phyloP scores from a whole-genome alignment of 2,113 vertebrate species.

The Plectropomus leopardus region DNA sequence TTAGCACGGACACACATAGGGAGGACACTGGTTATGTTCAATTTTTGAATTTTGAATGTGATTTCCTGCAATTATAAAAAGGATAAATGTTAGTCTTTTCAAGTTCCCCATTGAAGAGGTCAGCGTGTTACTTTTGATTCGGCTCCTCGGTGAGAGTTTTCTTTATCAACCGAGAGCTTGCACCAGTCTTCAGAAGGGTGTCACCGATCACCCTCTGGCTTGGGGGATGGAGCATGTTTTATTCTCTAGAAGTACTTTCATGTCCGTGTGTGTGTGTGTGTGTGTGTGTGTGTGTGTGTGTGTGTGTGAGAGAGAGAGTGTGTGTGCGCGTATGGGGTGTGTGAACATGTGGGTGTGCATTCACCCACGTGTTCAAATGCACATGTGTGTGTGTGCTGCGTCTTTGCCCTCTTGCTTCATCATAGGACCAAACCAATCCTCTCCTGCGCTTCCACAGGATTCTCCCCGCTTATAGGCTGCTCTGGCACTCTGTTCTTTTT shows the following conservation, averaged over 20 bases:
- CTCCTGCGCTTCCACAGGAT: conserved; percentile 32
- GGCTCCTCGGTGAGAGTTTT: conserved; percentile 45
- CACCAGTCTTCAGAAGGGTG: conserved; percentile 60
- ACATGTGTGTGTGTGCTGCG: neutral
- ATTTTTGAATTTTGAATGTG: conserved; percentile 35
- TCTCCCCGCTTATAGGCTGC: conserved; percentile 55
- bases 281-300: neutral
- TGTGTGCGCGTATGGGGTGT: neutral
- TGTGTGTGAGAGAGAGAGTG: conserved; percentile 16
- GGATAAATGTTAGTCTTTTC: conserved; percentile 43
- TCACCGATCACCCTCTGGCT: conserved; percentile 61
- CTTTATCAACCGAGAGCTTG: conserved; percentile 50
- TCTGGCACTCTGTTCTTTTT: conserved; percentile 27
- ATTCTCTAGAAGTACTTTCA: conserved; percentile 66
- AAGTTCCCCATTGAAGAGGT: conserved; percentile 41
- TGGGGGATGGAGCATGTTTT: conserved; percentile 53
- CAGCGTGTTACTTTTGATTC: conserved; percentile 52
- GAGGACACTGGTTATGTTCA: conserved; percentile 33
- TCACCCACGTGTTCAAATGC: neutral
- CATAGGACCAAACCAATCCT: conserved; percentile 51
- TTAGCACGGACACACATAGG: conserved; percentile 22
- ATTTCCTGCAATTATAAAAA: conserved; percentile 58
- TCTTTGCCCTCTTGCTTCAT: conserved; percentile 14
- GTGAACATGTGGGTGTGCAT: neutral
- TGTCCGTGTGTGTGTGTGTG: conserved; percentile 27